Evolutionary conservation across 2,888 invertebrate genomes (phyloP).

Genomic region (Heliconius sara): DNA sequence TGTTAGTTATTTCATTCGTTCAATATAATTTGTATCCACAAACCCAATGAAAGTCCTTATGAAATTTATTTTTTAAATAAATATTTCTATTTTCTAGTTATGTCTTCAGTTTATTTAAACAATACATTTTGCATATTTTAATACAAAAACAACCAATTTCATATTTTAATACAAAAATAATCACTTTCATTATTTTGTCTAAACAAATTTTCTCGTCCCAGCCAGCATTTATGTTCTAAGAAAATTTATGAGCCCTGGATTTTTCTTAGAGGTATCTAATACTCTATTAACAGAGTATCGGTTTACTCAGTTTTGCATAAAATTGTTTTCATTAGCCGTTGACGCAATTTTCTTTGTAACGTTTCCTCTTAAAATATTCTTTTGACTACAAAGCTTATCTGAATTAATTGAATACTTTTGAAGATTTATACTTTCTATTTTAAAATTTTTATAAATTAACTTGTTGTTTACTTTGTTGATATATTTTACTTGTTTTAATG

Average conservation of each 20-base stretch:
- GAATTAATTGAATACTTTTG: slow-evolving; percentile 49
- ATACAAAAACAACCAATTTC: no score
- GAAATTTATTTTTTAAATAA: no score
- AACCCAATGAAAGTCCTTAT: no score
- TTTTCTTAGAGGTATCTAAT: slow-evolving; percentile 39
- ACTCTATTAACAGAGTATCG: slow-evolving; percentile 51
- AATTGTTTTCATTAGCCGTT: slow-evolving; percentile 67
- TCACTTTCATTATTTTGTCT: not conserved
- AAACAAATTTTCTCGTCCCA: not conserved
- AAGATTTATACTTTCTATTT: slow-evolving; percentile 46
- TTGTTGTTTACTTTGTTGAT: slow-evolving; percentile 20
- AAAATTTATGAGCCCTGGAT: slow-evolving; percentile 31
- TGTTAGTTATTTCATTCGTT: no score
- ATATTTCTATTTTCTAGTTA: not conserved
- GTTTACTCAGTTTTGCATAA: slow-evolving; percentile 63
- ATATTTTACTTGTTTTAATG: not conserved
- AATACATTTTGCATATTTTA: no score
- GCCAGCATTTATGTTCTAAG: slow-evolving; percentile 7
- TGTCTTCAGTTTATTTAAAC: no score
- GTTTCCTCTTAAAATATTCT: slow-evolving; percentile 52
- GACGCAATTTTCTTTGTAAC: slow-evolving; percentile 50
- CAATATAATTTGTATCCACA: no score
- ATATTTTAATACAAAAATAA: not conserved
- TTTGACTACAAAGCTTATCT: slow-evolving; percentile 50
- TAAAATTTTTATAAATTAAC: slow-evolving; percentile 42